phyloP scores from a whole-genome alignment of 64 coral and sea anemone genomes.

The Actinia equina region DNA sequence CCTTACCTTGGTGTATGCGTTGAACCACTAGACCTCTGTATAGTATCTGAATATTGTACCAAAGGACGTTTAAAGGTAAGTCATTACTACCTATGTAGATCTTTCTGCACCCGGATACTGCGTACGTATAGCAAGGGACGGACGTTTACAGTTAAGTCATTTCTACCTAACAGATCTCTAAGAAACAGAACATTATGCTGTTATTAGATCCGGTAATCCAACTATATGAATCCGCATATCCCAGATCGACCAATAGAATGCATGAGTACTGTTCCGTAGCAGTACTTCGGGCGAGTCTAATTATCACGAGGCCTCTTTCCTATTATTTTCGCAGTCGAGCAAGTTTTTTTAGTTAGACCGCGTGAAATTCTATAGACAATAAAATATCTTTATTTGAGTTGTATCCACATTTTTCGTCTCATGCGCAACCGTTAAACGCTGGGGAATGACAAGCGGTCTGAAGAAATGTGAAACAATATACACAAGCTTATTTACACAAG shows the following conservation, averaged over 20 bases:
- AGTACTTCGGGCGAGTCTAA: too few species aligned
- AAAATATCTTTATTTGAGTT: background rate
- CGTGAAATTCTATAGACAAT: background rate
- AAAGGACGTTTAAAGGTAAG: conserved; percentile 66
- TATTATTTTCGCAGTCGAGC: background rate
- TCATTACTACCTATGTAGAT: background rate
- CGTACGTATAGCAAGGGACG: conserved; percentile 67
- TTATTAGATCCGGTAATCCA: too few species aligned
- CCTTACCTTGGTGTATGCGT: conserved; percentile 63
- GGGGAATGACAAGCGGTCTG: background rate
- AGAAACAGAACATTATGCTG: too few species aligned
- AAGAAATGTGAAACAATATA: background rate
- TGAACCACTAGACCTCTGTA: conserved; percentile 26
- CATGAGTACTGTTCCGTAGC: too few species aligned
- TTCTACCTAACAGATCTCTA: background rate
- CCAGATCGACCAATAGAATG: too few species aligned
- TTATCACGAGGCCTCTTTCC: too few species aligned
- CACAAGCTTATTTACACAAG: background rate
- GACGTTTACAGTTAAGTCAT: conserved; percentile 38
- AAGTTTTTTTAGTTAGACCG: background rate
- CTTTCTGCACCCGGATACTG: conserved; percentile 48
- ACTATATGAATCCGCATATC: too few species aligned
- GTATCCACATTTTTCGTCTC: background rate
- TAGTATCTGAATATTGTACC: conserved; percentile 74
- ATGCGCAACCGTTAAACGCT: background rate